Conservation (phyloP, 2,113 vertebrate genomes). For the Melozone crissalis region DNA sequence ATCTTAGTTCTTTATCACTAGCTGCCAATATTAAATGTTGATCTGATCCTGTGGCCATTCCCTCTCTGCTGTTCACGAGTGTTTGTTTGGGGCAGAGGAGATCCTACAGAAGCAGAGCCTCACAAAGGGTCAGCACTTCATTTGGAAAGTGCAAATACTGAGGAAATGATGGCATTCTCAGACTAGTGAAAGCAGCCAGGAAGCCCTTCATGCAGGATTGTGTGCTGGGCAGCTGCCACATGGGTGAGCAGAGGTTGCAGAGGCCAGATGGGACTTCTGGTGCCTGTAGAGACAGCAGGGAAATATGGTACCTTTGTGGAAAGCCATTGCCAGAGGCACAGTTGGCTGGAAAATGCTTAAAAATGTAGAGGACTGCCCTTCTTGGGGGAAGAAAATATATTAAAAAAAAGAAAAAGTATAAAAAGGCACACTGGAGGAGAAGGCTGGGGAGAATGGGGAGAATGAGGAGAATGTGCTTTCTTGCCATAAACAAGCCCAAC, state of each 20-base stretch:
- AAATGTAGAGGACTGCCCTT: not conserved
- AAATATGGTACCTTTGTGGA: not conserved
- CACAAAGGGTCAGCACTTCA: not conserved
- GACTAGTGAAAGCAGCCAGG: not conserved
- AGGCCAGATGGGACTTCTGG: not conserved
- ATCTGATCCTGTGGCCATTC: not conserved
- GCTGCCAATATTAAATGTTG: not conserved
- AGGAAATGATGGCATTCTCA: not conserved
- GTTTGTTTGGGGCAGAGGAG: not conserved
- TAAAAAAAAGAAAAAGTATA: not conserved
- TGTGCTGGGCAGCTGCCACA: not conserved
- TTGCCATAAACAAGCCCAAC: not conserved
- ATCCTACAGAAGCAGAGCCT: not conserved
- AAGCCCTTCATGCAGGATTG: fast-evolving
- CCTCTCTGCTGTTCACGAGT: not conserved
- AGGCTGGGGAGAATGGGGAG: not conserved
- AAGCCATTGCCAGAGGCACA: not conserved
- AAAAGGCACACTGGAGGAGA: not conserved
- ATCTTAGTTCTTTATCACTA: not conserved
- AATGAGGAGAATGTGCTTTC: not conserved
- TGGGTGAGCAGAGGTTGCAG: not conserved
- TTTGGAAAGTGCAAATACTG: not conserved
- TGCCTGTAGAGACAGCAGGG: not conserved
- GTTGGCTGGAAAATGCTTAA: not conserved
- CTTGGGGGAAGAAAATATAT: not conserved